phyloP scores from a whole-genome alignment of 2,797 vertebrate genomes.

The Gambelia wislizenii region DNA sequence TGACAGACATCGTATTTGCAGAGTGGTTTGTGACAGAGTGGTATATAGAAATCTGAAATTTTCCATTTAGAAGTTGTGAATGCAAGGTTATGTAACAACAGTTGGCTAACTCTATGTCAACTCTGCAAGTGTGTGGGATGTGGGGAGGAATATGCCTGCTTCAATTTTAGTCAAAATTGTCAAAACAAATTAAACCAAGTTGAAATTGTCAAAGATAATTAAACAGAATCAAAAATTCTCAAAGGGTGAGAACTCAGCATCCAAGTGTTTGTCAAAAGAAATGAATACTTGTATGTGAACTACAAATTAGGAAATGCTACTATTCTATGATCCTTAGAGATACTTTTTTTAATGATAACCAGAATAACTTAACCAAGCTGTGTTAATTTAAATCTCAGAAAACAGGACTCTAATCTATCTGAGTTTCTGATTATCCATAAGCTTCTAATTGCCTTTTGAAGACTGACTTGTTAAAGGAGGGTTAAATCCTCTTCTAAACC shows the following conservation, averaged over 20 bases:
- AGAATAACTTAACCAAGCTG: background rate
- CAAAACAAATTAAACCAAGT: conserved; percentile 29
- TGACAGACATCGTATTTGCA: background rate
- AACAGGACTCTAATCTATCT: background rate
- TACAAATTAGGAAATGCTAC: background rate
- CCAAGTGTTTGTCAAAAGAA: conserved; percentile 13
- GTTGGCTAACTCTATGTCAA: conserved; percentile 10
- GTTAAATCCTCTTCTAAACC: background rate
- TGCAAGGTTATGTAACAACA: background rate
- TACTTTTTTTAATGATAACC: background rate
- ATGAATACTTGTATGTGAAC: background rate
- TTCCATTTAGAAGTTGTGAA: background rate
- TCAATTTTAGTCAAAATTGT: conserved; percentile 37
- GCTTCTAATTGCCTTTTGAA: background rate
- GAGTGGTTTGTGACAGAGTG: background rate
- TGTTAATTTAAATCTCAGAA: conserved; percentile 8
- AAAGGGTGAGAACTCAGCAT: conserved; percentile 5
- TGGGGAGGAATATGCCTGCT: background rate
- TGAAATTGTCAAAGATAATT: conserved; percentile 30
- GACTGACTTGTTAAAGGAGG: background rate
- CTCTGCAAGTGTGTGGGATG: background rate
- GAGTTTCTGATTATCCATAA: background rate
- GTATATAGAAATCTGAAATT: background rate
- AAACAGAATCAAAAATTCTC: background rate
- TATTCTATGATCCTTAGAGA: background rate